These are phyloP conservation scores for Aelia acuminata DNA, from an alignment of 2,888 invertebrate genomes.

Conservation along the genomic window DNA sequence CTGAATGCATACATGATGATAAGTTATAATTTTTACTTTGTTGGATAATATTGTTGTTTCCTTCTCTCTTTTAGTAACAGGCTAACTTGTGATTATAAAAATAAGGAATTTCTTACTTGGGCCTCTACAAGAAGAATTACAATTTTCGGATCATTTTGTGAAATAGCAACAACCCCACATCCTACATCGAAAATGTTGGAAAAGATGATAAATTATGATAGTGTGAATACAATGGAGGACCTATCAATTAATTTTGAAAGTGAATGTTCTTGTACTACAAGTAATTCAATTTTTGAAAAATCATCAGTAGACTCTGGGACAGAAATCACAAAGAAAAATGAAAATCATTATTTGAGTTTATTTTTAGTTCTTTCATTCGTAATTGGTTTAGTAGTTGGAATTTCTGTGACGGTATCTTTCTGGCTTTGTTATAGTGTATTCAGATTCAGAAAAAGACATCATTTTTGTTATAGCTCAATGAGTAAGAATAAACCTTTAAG, in stretches of 20 bases:
- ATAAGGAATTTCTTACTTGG: constrained; percentile 32
- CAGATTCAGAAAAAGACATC: not conserved
- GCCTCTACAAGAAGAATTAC: not conserved
- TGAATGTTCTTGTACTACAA: constrained; percentile 33
- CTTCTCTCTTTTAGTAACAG: constrained; percentile 50
- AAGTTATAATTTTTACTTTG: not conserved
- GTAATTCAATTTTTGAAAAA: not conserved
- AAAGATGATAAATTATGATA: constrained; percentile 42
- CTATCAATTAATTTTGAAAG: not conserved
- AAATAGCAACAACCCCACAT: not conserved
- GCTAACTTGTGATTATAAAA: constrained; percentile 47
- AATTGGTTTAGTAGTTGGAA: constrained; percentile 35
- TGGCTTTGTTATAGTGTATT: constrained; percentile 31
- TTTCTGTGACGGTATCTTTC: not conserved
- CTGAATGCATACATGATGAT: not conserved
- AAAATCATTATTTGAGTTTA: not conserved
- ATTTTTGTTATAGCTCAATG: not conserved
- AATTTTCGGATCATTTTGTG: constrained; percentile 19
- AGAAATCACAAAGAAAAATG: not conserved
- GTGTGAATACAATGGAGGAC: not conserved
- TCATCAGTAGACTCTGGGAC: not conserved
- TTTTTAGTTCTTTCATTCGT: constrained; percentile 51
- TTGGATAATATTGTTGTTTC: not conserved
- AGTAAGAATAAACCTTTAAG: not conserved
- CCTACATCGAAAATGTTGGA: constrained; percentile 10